Evolutionary conservation across 2,888 invertebrate species (phyloP).

Genomic region (Dascillus cervinus): DNA sequence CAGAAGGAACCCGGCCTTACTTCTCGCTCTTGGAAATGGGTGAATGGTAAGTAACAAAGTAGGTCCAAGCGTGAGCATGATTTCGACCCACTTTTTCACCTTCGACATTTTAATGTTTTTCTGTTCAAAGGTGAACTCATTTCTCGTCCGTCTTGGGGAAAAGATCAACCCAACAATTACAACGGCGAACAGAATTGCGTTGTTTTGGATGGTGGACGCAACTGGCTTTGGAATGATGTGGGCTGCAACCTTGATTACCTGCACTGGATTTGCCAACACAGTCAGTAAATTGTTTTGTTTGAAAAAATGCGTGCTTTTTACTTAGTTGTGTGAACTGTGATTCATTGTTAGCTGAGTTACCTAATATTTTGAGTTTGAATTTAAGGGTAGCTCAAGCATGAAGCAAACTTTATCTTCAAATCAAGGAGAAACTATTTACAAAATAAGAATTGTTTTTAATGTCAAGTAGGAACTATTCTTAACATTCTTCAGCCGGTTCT

Average conservation of each 20-base stretch:
- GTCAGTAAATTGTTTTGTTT: conserved; percentile 49
- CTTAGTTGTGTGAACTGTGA: too few species aligned
- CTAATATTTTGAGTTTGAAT: too few species aligned
- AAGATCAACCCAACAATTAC: conserved; percentile 92
- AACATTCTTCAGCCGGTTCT: too few species aligned
- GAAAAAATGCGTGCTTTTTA: neutral
- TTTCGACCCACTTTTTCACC: conserved; percentile 9
- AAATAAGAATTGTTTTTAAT: too few species aligned
- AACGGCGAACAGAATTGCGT: conserved; percentile 93
- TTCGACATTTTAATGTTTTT: conserved; percentile 7
- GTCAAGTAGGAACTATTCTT: too few species aligned
- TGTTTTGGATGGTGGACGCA: conserved; percentile 83
- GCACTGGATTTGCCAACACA: conserved; percentile 88
- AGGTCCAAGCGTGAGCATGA: conserved; percentile 7
- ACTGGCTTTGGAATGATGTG: conserved; percentile 92
- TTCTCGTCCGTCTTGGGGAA: conserved; percentile 79
- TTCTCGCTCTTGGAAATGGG: conserved; percentile 83
- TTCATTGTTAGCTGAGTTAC: too few species aligned
- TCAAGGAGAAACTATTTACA: too few species aligned
- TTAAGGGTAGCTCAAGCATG: too few species aligned
- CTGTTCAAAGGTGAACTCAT: conserved; percentile 63
- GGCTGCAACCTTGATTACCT: conserved; percentile 89
- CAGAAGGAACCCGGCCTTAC: conserved; percentile 80
- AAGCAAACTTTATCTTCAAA: too few species aligned
- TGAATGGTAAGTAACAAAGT: conserved; percentile 75